Base-by-base conservation (phyloP, 2,888 invertebrate species). In the Pseudococcus jackbeardsleyi region DNA sequence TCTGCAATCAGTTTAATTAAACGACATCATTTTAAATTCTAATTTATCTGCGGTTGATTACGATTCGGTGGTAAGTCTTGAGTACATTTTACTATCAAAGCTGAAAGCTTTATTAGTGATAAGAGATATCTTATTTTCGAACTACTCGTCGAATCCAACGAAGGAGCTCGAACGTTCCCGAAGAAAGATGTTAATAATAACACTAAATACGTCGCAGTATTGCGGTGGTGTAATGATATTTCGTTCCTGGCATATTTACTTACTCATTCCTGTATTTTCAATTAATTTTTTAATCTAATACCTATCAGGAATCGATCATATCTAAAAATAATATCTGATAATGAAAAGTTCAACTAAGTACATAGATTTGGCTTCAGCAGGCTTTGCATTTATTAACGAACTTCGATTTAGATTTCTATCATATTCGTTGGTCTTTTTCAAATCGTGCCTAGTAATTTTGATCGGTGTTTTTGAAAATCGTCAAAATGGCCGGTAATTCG, bases 1-100 rank as follows among this genome's bases (percentile, higher is more conserved):
- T 9, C 59, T 59, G 59, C 19, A 59, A 59, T 59, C 59, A 59
- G n/a, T 59, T 59, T 59, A 59, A 59, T 59, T 54, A 54, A 59
- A n/a, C 5, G 5, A 8, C 59, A 19, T 59, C 19, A 19, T 54
- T 17, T 54, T 54, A 59, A 59, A 19, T 59, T 19, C 7, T 0
- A 19, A 59, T 19, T 59, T 19, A 59, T 54, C 12, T 54, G 7
- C 50, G 15, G 19, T 33, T 33, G 3, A 33, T 33, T 33, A 33
- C 26, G 3, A 3, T 33, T 3, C 26, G 26, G 3, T 59, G n/a
- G n/a, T 59, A 19, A 59, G 59, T 59, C 8, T 59, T 33, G 26
- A 33, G 26, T 33, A 33, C 26, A 33, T 33, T 33, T 33, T 33
- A 33, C 26, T 33, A 33, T 33, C 26, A 33, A 33, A 33, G 26